These are phyloP conservation scores for Procavia capensis DNA, from an alignment of 2,113 vertebrate species.

Conservation along the genomic window DNA sequence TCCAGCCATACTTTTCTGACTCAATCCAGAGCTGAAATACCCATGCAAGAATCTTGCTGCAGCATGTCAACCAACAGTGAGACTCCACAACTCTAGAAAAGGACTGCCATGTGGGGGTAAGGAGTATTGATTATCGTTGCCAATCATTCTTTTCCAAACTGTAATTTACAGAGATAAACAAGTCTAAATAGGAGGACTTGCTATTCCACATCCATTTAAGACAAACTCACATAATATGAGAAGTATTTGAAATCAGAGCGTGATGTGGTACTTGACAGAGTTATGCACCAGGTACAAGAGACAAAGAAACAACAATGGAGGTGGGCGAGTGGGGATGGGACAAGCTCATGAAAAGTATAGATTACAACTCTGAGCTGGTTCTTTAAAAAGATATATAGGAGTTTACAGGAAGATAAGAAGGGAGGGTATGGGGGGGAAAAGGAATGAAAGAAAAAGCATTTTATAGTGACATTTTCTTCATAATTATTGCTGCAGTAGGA, in stretches of 20 bases:
- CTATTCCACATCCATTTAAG: constrained; percentile 32
- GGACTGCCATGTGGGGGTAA: constrained; percentile 14
- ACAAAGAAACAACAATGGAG: background rate
- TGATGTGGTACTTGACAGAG: background rate
- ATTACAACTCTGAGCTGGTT: background rate
- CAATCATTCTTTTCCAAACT: constrained; percentile 24
- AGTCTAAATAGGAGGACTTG: background rate
- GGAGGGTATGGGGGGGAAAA: too few relatives aligned
- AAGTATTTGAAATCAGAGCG: background rate
- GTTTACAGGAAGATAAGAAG: background rate
- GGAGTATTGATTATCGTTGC: background rate
- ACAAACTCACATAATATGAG: background rate
- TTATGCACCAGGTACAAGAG: background rate
- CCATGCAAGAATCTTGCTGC: constrained; percentile 6
- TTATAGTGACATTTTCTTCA: constrained; percentile 1
- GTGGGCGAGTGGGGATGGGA: accelerated
- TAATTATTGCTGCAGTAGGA: background rate
- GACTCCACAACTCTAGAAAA: constrained; percentile 27
- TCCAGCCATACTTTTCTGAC: background rate
- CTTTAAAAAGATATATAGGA: background rate
- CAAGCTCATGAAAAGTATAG: background rate
- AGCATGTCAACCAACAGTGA: constrained; percentile 12
- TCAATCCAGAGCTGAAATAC: constrained; percentile 7
- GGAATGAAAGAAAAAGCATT: too few relatives aligned
- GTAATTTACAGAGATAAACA: background rate